A percentile compares a stretch with the other conserved stretches of the same genome.
Conservation (phyloP, 1,140 invertebrate genomes). For the Thaumatotibia leucotreta region DNA sequence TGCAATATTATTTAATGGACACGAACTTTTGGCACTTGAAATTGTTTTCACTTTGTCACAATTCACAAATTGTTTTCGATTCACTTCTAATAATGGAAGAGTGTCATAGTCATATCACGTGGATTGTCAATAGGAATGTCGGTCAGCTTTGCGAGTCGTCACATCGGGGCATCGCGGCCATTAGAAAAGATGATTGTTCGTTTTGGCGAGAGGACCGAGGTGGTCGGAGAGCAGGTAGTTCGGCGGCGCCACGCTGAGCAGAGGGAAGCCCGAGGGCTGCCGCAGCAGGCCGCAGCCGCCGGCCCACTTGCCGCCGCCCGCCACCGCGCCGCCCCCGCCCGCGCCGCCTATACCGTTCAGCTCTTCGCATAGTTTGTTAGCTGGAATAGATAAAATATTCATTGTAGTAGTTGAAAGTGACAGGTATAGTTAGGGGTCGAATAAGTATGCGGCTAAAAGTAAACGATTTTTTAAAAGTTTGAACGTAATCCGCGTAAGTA, state of each 20-base stretch:
- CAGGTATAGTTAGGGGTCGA: too few relatives aligned
- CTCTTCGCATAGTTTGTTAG: slow-evolving; percentile 64
- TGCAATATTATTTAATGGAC: slow-evolving; percentile 41
- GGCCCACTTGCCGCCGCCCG: slow-evolving; percentile 61
- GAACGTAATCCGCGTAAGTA: too few relatives aligned
- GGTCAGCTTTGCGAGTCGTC: not conserved
- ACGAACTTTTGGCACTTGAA: slow-evolving; percentile 36
- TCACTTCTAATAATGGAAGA: not conserved
- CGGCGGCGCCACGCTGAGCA: slow-evolving; percentile 63
- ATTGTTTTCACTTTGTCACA: slow-evolving; percentile 13
- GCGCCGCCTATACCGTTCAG: slow-evolving; percentile 49
- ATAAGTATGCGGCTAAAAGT: not conserved
- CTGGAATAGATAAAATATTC: slow-evolving; percentile 34
- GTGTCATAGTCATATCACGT: slow-evolving; percentile 18
- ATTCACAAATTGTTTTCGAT: not conserved
- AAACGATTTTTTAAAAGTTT: too few relatives aligned
- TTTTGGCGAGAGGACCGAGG: slow-evolving; percentile 66
- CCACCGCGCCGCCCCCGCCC: slow-evolving; percentile 30
- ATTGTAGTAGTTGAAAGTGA: not conserved
- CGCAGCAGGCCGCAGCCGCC: slow-evolving; percentile 65
- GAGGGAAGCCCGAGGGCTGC: slow-evolving; percentile 65
- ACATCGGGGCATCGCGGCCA: slow-evolving; percentile 32
- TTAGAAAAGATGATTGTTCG: slow-evolving; percentile 75
- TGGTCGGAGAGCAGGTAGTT: slow-evolving; percentile 70
- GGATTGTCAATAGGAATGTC: slow-evolving; percentile 18